These are phyloP conservation scores for Nemurella pictetii DNA, from an alignment of 2,888 invertebrate species.

Conservation along the genomic window DNA sequence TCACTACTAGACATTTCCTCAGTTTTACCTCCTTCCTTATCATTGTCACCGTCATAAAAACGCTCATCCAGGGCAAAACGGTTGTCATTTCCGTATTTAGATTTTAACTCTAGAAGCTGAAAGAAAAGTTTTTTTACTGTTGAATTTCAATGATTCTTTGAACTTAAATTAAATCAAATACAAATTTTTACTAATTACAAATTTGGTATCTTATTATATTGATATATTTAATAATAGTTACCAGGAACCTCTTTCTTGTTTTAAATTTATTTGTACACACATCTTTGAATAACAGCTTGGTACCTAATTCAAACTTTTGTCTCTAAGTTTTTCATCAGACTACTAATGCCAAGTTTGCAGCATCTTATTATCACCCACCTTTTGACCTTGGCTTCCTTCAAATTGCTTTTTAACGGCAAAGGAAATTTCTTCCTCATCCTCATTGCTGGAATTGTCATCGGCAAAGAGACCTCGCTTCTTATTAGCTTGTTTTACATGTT, in stretches of 20 bases:
- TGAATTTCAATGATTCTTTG: too few species aligned
- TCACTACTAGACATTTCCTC: slow-evolving; percentile 50
- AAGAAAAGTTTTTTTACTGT: slow-evolving; percentile 43
- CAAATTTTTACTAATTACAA: too few species aligned
- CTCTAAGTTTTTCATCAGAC: too few species aligned
- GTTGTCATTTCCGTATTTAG: slow-evolving; percentile 72
- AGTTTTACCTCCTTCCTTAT: slow-evolving; percentile 46
- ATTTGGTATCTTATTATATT: too few species aligned
- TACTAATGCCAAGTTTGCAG: too few species aligned
- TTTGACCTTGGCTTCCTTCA: slow-evolving; percentile 66
- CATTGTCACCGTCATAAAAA: slow-evolving; percentile 65
- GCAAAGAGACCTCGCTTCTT: slow-evolving; percentile 49
- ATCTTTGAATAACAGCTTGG: too few species aligned
- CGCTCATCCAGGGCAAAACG: slow-evolving; percentile 75
- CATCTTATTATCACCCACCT: slow-evolving; percentile 59
- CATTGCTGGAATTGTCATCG: slow-evolving; percentile 50
- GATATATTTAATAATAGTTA: too few species aligned
- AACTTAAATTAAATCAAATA: too few species aligned
- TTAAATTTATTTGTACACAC: too few species aligned
- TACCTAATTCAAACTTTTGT: too few species aligned
- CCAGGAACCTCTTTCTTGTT: too few species aligned
- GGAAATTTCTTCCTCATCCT: slow-evolving; percentile 58
- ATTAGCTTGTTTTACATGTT: background rate
- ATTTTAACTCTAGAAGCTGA: slow-evolving; percentile 71
- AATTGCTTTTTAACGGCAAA: slow-evolving; percentile 68